A percentile compares a stretch with the other conserved stretches of the same genome.
These are phyloP conservation scores for Paedocypris sp. DNA, from an alignment of 2,113 vertebrate species.

Conservation along the genomic window DNA sequence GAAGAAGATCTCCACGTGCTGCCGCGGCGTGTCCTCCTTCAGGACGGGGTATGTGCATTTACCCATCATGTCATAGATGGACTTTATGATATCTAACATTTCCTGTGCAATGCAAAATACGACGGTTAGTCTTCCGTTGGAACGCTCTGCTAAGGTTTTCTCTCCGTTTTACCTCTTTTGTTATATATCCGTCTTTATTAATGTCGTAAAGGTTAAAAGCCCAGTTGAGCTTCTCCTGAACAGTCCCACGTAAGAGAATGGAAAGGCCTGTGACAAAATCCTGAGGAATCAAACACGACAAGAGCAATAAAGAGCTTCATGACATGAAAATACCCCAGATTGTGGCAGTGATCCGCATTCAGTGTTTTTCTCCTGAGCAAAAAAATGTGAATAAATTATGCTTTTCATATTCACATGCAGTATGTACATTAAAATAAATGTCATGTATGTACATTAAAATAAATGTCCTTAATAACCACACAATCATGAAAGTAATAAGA, in stretches of 20 bases:
- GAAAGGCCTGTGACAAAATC: conserved; percentile 97
- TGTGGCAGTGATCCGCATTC: too few relatives aligned
- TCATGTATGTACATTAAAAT: not conserved
- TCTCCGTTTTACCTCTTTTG: conserved; percentile 76
- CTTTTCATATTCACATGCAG: too few relatives aligned
- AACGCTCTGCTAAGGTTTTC: too few relatives aligned
- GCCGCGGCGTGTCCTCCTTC: conserved; percentile 87
- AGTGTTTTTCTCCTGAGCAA: too few relatives aligned
- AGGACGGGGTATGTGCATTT: conserved; percentile 92
- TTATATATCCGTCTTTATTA: conserved; percentile 98
- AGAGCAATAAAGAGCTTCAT: not conserved
- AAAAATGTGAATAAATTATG: too few relatives aligned
- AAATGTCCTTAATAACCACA: not conserved
- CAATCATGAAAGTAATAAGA: too few relatives aligned
- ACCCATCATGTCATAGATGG: conserved; percentile 99
- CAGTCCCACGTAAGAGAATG: conserved; percentile 84
- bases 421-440: not conserved
- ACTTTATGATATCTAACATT: conserved; percentile 98
- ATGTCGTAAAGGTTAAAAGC: conserved; percentile 98
- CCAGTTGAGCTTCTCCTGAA: conserved; percentile 98
- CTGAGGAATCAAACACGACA: conserved; percentile 46
- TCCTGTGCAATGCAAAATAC: conserved; percentile 61
- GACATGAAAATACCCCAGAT: not conserved
- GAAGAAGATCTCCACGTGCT: conserved; percentile 93
- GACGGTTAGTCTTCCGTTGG: too few relatives aligned